Conservation (phyloP, 53 echinoderm and acorn worm species). For the Holothuria leucospilota region DNA sequence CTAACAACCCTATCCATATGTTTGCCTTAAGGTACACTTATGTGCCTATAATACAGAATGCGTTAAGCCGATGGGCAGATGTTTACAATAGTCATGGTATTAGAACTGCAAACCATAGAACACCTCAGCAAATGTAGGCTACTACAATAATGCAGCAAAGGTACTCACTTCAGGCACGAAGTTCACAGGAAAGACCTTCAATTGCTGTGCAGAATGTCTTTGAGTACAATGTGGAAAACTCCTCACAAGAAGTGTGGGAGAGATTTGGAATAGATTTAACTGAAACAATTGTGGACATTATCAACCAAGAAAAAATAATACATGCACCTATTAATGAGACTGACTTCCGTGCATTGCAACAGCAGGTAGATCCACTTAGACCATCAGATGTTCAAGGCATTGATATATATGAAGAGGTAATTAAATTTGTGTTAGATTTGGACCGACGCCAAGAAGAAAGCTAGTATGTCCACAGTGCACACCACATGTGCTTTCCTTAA, state of each 20-base stretch:
- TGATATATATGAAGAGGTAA: no score
- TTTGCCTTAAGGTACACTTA: slow-evolving; percentile 21
- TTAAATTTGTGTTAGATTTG: no score
- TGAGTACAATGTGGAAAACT: neutral
- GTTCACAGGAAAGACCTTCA: neutral
- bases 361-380: neutral
- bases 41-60: slow-evolving; percentile 17
- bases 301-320: neutral
- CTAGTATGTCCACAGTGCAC: no score
- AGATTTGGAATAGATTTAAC: slow-evolving; percentile 21
- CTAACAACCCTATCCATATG: slow-evolving; percentile 10
- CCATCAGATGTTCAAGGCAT: neutral
- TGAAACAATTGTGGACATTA: neutral
- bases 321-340: neutral
- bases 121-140: slow-evolving; percentile 47
- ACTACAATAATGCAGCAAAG: slow-evolving; percentile 59
- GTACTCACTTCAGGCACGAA: slow-evolving; percentile 23
- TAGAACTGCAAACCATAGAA: slow-evolving; percentile 27
- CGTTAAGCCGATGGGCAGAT: slow-evolving; percentile 25
- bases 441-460: no score
- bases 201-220: neutral
- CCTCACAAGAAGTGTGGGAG: neutral
- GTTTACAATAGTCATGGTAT: slow-evolving; percentile 52
- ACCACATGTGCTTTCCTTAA: no score
- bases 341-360: neutral